phyloP scores from a whole-genome alignment of 2,797 vertebrate species.

The Manis pentadactyla region DNA sequence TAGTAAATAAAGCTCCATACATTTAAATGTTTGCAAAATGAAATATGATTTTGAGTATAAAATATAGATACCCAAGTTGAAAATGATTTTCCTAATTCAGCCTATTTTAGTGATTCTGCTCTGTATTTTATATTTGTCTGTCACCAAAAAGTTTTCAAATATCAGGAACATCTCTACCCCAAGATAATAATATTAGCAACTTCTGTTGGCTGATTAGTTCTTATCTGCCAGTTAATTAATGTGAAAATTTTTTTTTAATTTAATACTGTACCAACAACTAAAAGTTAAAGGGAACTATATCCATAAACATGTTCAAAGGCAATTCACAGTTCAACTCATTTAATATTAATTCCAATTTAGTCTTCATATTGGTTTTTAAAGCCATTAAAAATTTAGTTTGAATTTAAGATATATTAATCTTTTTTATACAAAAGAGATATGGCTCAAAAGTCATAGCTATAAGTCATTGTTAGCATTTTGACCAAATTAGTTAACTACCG shows the following conservation, averaged over 20 bases:
- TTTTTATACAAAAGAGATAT: neutral
- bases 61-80: neutral
- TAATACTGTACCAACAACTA: neutral
- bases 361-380: constrained; percentile 7
- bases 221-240: neutral
- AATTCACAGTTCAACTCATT: constrained; percentile 29
- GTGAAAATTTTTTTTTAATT: neutral
- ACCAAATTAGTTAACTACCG: neutral
- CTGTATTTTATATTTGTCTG: neutral
- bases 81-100: neutral
- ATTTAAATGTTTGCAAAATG: constrained; percentile 1
- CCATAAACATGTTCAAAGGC: neutral
- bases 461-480: constrained; percentile 49
- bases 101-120: neutral
- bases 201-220: neutral
- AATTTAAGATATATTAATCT: neutral
- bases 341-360: neutral
- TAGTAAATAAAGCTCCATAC: neutral
- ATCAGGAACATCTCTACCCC: neutral
- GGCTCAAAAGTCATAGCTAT: neutral
- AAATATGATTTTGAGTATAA: constrained; percentile 27
- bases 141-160: neutral
- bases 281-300: neutral
- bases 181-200: neutral
- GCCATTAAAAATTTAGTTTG: neutral